Evolutionary conservation across 2,888 invertebrate genomes (phyloP), one percentile per base, ranked within the genome.

Genomic region (Amphipoea oculea): DNA sequence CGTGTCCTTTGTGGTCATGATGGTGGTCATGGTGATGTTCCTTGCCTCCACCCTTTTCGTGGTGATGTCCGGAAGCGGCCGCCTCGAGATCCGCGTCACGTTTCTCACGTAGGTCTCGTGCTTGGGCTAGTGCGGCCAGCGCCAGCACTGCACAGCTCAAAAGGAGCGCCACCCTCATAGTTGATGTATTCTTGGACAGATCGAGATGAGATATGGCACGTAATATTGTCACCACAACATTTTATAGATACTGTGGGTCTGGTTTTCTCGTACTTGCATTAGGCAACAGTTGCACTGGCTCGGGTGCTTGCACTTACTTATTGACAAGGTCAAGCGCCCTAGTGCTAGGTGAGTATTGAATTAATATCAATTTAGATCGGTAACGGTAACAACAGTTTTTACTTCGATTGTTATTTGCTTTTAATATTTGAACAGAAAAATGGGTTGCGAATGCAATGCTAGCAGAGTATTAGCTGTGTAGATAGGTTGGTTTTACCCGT

Each of bases 21-120:
- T 97, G 97, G 86, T 98, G 97, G 85, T 97, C 97, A 1, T 96
- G 96, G 89, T 98, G 97, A 86, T 98, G 97, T 86, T 98, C 97
- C 63, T 97, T 96, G 12, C 98, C 98, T 6, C 97, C 98, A 14
- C 98, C 98, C 84, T 95, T 95, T 83, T 96, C 95, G 86, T 96
- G 95, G 82, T 93, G 91, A 81, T 95, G 93, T 14, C 90, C 89
- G 4, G 95, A 92, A 17, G 97, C 98, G 0, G 97, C 97, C 0
- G 95, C 90, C 81, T 97, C 97, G 29, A 97, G 94, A 90, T 98
- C 98, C 1, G 95, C 95, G 70, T 94, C 95, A 17, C 96, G 95
- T 85, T 94, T 95, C 89, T 96, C 94, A 66, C 97, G 94, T 68
- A 97, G 84, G 78, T 94, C 92, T 62, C 95, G 91, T 23, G 97